A percentile compares a stretch with the other conserved stretches of the same genome.
phyloP scores from a whole-genome alignment of 1,140 invertebrate genomes.

The Zaprionus inermis region DNA sequence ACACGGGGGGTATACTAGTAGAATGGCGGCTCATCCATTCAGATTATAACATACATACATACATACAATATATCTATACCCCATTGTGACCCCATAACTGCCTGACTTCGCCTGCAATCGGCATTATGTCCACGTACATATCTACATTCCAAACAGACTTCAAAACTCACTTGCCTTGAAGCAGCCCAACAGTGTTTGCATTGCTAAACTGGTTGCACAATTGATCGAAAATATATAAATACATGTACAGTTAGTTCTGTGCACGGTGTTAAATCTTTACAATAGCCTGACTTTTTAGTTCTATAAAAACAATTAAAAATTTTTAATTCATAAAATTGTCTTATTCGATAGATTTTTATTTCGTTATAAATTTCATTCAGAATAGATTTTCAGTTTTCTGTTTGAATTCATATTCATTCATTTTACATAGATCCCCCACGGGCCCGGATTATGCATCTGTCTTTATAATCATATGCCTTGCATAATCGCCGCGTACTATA shows the following conservation, averaged over 20 bases:
- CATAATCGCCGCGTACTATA: constrained; percentile 94
- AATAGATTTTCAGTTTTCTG: background rate
- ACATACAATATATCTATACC: constrained; percentile 3
- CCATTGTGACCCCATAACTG: background rate
- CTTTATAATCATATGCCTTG: constrained; percentile 96
- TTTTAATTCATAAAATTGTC: background rate
- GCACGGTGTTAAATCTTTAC: background rate
- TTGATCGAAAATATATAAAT: background rate
- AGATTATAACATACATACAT: too few species aligned
- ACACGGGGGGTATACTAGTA: too few species aligned
- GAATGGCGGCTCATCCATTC: background rate
- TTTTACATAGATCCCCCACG: too few species aligned
- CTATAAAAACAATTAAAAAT: background rate
- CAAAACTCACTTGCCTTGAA: constrained; percentile 33
- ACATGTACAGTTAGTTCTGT: background rate
- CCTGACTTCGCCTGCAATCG: background rate
- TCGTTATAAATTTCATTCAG: too few species aligned
- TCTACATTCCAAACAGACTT: background rate
- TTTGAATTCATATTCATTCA: constrained; percentile 25
- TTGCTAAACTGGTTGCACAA: constrained; percentile 26
- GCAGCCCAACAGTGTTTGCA: background rate
- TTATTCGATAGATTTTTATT: background rate
- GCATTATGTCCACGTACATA: background rate
- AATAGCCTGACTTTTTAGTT: background rate
- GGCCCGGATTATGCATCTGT: constrained; percentile 94